A percentile compares a stretch with the other conserved stretches of the same genome.
Evolutionary conservation across 2,113 vertebrate genomes (phyloP).

Genomic region (Coreoperca whiteheadi): DNA sequence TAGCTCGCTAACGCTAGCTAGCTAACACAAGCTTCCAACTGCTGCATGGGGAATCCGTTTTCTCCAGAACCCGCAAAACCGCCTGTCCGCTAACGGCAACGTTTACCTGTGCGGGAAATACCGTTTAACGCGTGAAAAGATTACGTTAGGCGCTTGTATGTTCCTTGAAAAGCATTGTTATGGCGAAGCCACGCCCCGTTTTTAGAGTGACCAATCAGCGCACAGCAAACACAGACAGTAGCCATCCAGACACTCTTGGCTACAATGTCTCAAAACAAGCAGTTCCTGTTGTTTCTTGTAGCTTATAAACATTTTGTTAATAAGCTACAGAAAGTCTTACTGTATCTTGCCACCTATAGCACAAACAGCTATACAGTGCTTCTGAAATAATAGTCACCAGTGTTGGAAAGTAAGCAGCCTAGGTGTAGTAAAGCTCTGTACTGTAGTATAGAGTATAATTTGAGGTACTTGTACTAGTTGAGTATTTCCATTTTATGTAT

Average conservation of each 20-base stretch:
- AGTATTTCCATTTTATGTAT: neutral
- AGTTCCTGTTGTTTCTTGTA: constrained; percentile 30
- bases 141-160: constrained; percentile 75
- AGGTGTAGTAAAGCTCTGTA: no score
- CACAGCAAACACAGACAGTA: constrained; percentile 66
- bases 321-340: neutral
- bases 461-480: neutral
- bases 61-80: neutral
- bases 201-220: constrained; percentile 34
- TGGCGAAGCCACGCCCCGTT: constrained; percentile 72
- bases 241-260: constrained; percentile 56
- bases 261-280: constrained; percentile 67
- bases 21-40: constrained; percentile 50
- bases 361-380: neutral
- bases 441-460: no score
- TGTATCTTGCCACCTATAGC: neutral
- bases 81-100: neutral
- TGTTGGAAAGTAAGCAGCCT: neutral
- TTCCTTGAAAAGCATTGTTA: constrained; percentile 80
- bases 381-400: neutral
- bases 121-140: neutral
- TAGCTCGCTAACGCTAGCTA: constrained; percentile 71
- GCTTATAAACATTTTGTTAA: neutral
- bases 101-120: neutral
- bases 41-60: constrained; percentile 35